Conservation (phyloP, 1,140 invertebrate genomes). For the Caerostris darwini region DNA sequence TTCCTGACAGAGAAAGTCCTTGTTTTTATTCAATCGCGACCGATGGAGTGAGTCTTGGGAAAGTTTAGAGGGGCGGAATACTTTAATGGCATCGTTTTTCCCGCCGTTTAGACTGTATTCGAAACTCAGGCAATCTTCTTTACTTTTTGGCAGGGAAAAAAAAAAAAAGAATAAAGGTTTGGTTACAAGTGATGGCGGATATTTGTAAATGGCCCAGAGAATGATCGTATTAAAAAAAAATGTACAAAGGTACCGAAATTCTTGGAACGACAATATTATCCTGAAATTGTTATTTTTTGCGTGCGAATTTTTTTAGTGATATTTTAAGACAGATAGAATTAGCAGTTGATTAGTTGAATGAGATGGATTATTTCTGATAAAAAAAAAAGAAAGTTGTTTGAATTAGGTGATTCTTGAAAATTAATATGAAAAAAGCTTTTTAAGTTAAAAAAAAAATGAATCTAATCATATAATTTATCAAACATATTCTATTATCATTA, state of each 20-base stretch:
- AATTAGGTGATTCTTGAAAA: too few relatives aligned
- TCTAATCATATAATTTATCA: too few relatives aligned
- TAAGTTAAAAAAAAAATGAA: too few relatives aligned
- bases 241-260: background rate
- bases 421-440: too few relatives aligned
- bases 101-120: background rate
- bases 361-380: background rate
- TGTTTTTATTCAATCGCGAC: constrained; percentile 23
- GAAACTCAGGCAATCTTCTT: background rate
- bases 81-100: constrained; percentile 35
- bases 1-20: constrained; percentile 9
- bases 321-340: too few relatives aligned
- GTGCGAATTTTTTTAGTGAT: background rate
- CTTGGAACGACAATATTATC: constrained; percentile 8
- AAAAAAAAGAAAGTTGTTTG: background rate
- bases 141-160: background rate
- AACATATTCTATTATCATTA: too few relatives aligned
- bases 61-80: background rate
- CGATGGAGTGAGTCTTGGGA: background rate
- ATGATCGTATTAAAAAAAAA: background rate
- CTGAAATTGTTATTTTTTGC: background rate
- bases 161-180: constrained; percentile 22
- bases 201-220: background rate
- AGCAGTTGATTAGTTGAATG: background rate
- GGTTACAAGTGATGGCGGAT: background rate